Percentiles rank a stretch among this genome's conserved stretches.
Conservation (phyloP, 2,797 vertebrate species). For the Siniperca obscura region DNA sequence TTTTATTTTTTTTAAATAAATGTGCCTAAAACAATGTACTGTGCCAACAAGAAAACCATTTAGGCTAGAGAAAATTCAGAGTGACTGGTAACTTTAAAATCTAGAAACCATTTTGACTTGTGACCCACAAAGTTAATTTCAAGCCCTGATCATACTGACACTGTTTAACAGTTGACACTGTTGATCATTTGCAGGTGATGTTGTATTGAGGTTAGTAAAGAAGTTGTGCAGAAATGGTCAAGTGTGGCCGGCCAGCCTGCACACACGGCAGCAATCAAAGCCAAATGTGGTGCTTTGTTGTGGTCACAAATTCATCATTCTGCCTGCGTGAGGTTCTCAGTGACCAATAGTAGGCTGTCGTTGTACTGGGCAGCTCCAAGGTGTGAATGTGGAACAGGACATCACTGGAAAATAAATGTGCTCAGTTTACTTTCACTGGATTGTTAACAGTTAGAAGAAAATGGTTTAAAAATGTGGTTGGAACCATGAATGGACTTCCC, state of each 20-base stretch:
- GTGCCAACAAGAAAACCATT: neutral
- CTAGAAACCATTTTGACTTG: slow-evolving; percentile 46
- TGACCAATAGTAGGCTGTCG: slow-evolving; percentile 8
- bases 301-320: slow-evolving; percentile 48
- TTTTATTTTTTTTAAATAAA: neutral
- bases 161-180: slow-evolving; percentile 28
- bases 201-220: slow-evolving; percentile 13
- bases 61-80: slow-evolving; percentile 36
- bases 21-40: neutral
- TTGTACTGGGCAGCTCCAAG: neutral
- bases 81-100: slow-evolving; percentile 36
- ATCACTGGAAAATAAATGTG: slow-evolving; percentile 31
- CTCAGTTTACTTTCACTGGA: slow-evolving; percentile 38
- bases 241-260: neutral
- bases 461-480: slow-evolving; percentile 46
- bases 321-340: slow-evolving; percentile 28
- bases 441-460: slow-evolving; percentile 42
- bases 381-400: slow-evolving; percentile 50
- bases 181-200: slow-evolving; percentile 59
- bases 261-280: slow-evolving; percentile 46
- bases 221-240: slow-evolving; percentile 34
- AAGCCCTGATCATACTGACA: slow-evolving; percentile 15
- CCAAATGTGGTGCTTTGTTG: slow-evolving; percentile 65
- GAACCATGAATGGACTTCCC: slow-evolving; percentile 33
- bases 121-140: slow-evolving; percentile 50